Conservation (phyloP, 2,113 vertebrate genomes). For the Megaceryle maxima region DNA sequence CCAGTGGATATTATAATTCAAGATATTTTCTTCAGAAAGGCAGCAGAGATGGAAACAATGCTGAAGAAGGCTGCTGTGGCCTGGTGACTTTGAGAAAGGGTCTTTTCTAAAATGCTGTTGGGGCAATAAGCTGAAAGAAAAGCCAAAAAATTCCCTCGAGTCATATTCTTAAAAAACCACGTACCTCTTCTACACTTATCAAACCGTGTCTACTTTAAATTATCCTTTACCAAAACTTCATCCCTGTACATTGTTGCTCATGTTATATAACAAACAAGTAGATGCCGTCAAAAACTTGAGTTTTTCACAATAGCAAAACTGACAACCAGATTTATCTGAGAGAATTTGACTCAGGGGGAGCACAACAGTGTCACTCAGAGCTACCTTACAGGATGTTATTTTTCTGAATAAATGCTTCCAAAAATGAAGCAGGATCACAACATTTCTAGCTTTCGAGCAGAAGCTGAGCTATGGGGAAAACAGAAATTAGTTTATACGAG, state of each 20-base stretch:
- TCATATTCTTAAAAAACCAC: not conserved
- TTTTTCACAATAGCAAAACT: not conserved
- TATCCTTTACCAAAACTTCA: not conserved
- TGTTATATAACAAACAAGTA: not conserved
- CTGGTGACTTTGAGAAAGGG: not conserved
- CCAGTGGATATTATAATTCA: not conserved
- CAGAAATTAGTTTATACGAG: not conserved
- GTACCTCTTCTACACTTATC: not conserved
- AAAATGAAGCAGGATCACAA: not conserved
- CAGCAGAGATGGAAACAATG: not conserved
- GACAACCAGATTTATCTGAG: not conserved
- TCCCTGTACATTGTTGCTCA: not conserved
- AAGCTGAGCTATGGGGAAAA: not conserved
- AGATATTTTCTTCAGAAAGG: not conserved
- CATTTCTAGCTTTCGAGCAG: not conserved
- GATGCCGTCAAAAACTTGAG: not conserved
- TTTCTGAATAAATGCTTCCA: not conserved
- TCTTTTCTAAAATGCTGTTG: not conserved
- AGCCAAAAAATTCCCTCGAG: not conserved
- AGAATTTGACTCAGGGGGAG: not conserved
- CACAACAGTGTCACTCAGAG: conserved; percentile 29
- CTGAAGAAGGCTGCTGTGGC: not conserved
- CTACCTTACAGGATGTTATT: not conserved
- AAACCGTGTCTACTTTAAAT: not conserved
- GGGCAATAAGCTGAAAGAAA: not conserved